These are phyloP conservation scores for Trichacis sp. DNA, from an alignment of 2,888 invertebrate species.

Conservation along the genomic window DNA sequence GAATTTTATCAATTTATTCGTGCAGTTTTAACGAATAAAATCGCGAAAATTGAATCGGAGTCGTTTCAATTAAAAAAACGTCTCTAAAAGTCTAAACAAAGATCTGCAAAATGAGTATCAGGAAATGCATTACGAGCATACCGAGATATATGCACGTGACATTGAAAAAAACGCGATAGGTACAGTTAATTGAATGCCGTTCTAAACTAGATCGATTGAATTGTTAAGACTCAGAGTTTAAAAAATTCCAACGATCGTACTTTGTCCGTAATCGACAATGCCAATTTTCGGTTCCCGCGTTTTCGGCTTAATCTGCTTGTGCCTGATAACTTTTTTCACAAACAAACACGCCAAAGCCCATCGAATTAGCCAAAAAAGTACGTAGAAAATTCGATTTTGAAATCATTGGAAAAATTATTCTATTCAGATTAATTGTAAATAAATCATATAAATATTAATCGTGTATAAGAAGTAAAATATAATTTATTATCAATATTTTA, in stretches of 20 bases:
- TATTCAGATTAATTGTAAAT: too few relatives aligned
- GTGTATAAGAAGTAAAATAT: too few relatives aligned
- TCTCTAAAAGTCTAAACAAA: not conserved
- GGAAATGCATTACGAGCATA: not conserved
- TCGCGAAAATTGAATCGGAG: not conserved
- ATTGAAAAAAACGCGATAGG: constrained; percentile 1
- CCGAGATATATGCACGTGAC: not conserved
- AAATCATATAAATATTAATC: too few relatives aligned
- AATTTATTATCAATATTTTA: too few relatives aligned
- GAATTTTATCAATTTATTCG: too few relatives aligned
- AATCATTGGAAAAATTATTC: too few relatives aligned
- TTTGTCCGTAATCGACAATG: not conserved
- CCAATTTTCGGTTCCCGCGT: not conserved
- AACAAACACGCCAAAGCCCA: not conserved
- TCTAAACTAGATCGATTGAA: not conserved
- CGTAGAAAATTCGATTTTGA: not conserved
- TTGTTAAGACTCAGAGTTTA: not conserved
- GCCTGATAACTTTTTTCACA: not conserved
- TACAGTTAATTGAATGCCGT: not conserved
- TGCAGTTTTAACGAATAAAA: not conserved
- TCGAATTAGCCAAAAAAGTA: not conserved
- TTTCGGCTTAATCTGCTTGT: not conserved
- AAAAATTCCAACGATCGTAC: not conserved
- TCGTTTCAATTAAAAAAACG: not conserved
- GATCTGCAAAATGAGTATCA: not conserved